Conservation (phyloP, 2,797 vertebrate genomes). For the Crax fasciolata region DNA sequence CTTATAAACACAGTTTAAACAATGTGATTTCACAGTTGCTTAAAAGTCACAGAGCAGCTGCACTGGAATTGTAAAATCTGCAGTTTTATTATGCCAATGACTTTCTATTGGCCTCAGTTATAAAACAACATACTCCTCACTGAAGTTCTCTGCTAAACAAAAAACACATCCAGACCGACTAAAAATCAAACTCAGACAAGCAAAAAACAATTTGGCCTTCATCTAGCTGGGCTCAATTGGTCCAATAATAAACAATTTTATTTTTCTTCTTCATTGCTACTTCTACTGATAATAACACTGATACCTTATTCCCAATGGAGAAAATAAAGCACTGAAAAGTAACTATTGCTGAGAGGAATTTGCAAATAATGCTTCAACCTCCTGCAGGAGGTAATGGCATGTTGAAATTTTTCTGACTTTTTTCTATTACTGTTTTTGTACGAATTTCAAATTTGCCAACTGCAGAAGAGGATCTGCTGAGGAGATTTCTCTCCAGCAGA, state of each 20-base stretch:
- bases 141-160: slow-evolving; percentile 74
- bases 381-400: slow-evolving; percentile 6
- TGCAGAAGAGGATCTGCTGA: slow-evolving; percentile 48
- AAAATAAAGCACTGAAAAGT: slow-evolving; percentile 32
- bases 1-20: slow-evolving; percentile 73
- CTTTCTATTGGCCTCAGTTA: slow-evolving; percentile 70
- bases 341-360: neutral
- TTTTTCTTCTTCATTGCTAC: slow-evolving; percentile 46
- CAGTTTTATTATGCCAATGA: slow-evolving; percentile 76
- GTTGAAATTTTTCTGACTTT: slow-evolving; percentile 29
- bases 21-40: slow-evolving; percentile 79
- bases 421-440: neutral
- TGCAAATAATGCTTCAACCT: neutral
- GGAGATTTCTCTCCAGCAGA: slow-evolving; percentile 34
- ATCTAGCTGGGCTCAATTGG: neutral
- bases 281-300: neutral
- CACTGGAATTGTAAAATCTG: slow-evolving; percentile 75
- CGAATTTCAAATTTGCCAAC: slow-evolving; percentile 42
- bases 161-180: slow-evolving; percentile 75
- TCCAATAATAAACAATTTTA: slow-evolving; percentile 69
- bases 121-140: slow-evolving; percentile 72
- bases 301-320: neutral
- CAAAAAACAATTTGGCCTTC: slow-evolving; percentile 42
- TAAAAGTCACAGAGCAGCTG: slow-evolving; percentile 79
- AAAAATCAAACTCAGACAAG: slow-evolving; percentile 66